These are phyloP conservation scores for Salvator merianae DNA, from an alignment of 2,113 vertebrate species.

Conservation along the genomic window DNA sequence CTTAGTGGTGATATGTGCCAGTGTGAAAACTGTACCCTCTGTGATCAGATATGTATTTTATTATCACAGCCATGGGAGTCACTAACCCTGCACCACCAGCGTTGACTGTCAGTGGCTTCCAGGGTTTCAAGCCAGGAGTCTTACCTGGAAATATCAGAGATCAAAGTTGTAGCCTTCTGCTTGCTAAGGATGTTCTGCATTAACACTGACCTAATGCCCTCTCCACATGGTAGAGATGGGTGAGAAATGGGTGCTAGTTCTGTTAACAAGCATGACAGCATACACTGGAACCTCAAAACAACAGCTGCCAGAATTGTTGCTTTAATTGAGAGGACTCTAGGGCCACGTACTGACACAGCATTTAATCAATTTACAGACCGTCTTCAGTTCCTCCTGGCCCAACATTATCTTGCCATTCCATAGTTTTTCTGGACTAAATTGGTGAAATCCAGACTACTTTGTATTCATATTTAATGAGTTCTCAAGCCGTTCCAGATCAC, in stretches of 20 bases:
- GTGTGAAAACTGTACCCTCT: conserved; percentile 5
- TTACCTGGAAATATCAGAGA: too few relatives aligned
- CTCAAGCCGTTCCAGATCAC: too few relatives aligned
- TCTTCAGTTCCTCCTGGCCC: too few relatives aligned
- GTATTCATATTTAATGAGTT: too few relatives aligned
- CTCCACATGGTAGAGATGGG: conserved; percentile 1
- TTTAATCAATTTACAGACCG: too few relatives aligned
- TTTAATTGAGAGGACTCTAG: background rate
- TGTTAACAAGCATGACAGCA: background rate
- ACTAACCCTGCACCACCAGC: too few relatives aligned
- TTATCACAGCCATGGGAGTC: background rate
- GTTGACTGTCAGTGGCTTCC: too few relatives aligned
- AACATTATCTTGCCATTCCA: background rate
- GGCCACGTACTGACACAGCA: too few relatives aligned
- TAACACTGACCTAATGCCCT: too few relatives aligned
- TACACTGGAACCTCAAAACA: background rate
- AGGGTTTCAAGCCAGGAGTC: too few relatives aligned
- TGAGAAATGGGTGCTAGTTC: background rate
- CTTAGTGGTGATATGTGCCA: background rate
- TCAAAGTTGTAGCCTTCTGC: too few relatives aligned
- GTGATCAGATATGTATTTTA: background rate
- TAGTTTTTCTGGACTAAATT: background rate
- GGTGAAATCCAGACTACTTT: background rate
- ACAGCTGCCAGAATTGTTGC: background rate
- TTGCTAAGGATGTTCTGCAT: too few relatives aligned